A percentile compares a stretch with the other conserved stretches of the same genome.
Evolutionary conservation across 2,888 invertebrate species (phyloP).

Genomic region (Acleris emargana): DNA sequence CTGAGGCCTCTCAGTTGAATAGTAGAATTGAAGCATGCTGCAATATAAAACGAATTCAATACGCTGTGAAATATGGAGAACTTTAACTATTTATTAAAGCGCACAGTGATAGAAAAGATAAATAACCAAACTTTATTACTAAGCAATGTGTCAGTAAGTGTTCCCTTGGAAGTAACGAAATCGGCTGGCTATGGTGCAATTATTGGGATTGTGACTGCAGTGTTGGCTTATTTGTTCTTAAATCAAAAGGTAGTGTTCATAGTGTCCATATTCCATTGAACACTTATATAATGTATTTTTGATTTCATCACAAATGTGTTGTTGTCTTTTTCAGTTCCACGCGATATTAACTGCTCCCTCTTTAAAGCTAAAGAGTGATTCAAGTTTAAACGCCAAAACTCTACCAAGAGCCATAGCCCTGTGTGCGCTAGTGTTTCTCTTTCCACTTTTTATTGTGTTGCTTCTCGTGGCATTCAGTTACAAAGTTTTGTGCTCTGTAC

Average conservation of each 20-base stretch:
- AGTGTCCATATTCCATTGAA: too few species aligned
- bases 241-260: constrained; percentile 41
- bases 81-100: constrained; percentile 42
- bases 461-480: constrained; percentile 50
- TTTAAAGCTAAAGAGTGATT: constrained; percentile 37
- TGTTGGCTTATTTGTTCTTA: constrained; percentile 42
- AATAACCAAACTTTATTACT: constrained; percentile 18
- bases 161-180: constrained; percentile 34
- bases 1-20: constrained; percentile 16
- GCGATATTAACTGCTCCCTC: constrained; percentile 33
- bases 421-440: constrained; percentile 43
- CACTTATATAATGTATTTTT: background rate
- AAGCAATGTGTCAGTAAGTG: constrained; percentile 26
- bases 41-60: background rate
- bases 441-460: constrained; percentile 49
- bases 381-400: constrained; percentile 37
- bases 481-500: constrained; percentile 55
- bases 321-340: constrained; percentile 43
- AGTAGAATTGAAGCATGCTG: constrained; percentile 2
- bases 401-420: constrained; percentile 43
- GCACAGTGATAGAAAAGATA: constrained; percentile 38
- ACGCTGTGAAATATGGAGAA: constrained; percentile 39
- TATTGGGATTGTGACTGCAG: constrained; percentile 49
- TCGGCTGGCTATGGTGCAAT: constrained; percentile 47
- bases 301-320: constrained; percentile 9